Conservation (phyloP, 2,113 vertebrate species). For the Oncorhynchus gorbuscha region DNA sequence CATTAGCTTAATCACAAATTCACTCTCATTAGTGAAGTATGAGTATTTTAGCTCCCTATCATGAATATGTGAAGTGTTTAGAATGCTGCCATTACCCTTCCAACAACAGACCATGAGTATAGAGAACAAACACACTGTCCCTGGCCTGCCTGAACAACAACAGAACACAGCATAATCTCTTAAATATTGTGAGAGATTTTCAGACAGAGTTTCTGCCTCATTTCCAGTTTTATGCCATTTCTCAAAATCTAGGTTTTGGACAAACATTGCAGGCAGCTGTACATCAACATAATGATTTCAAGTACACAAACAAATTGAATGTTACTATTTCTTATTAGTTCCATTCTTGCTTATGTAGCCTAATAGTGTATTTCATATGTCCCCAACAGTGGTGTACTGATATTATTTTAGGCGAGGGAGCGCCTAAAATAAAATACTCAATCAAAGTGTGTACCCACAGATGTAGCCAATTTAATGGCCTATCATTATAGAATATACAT, state of each 20-base stretch:
- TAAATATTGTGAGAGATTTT: neutral
- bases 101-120: neutral
- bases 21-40: neutral
- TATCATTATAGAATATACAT: too few relatives aligned
- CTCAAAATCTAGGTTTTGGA: neutral
- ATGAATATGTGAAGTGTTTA: neutral
- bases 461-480: too few relatives aligned
- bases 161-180: neutral
- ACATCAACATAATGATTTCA: neutral
- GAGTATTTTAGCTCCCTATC: neutral
- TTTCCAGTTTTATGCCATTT: neutral
- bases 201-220: neutral
- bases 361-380: neutral
- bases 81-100: neutral
- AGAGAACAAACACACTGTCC: slow-evolving; percentile 10
- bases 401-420: too few relatives aligned
- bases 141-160: neutral
- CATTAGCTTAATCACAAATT: neutral
- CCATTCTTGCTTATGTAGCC: neutral
- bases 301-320: neutral
- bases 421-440: too few relatives aligned
- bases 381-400: neutral
- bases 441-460: too few relatives aligned
- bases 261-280: neutral
- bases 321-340: neutral